Conservation (phyloP, 23 tunicate species). For the Botrylloides violaceus region DNA sequence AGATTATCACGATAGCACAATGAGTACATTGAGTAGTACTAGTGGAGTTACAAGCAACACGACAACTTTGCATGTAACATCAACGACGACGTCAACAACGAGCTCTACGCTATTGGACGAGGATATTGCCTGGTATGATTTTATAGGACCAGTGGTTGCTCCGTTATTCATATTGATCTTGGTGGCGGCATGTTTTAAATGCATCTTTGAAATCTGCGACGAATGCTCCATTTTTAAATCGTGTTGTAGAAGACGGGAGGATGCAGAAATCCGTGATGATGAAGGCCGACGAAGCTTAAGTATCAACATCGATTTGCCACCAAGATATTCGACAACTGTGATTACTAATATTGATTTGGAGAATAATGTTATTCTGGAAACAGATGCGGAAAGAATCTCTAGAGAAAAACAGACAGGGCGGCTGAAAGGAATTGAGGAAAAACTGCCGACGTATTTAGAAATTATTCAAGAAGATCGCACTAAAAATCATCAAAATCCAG, state of each 20-base stretch:
- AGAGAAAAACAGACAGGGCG: background rate
- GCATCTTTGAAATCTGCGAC: constrained; percentile 7
- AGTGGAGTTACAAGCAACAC: background rate
- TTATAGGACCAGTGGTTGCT: constrained; percentile 9
- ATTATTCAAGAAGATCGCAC: constrained; percentile 8
- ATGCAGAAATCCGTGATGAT: background rate
- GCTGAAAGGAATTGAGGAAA: constrained; percentile 1
- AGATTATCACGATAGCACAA: too few species aligned
- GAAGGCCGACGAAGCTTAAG: background rate
- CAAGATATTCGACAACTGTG: constrained; percentile 13
- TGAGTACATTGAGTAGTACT: too few species aligned
- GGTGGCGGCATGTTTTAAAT: constrained; percentile 1
- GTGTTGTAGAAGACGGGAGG: background rate
- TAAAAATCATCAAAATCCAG: background rate
- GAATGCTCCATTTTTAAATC: background rate
- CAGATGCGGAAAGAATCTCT: background rate
- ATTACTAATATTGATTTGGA: constrained; percentile 10
- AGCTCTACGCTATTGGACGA: too few species aligned
- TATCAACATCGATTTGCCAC: background rate
- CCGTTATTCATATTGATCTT: background rate
- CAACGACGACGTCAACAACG: background rate
- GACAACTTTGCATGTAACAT: background rate
- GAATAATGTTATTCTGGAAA: constrained; percentile 6
- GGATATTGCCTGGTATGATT: background rate
- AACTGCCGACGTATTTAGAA: constrained; percentile 15